Evolutionary conservation across 2,888 invertebrate species (phyloP).

Genomic region (Cheilosia vulpina): DNA sequence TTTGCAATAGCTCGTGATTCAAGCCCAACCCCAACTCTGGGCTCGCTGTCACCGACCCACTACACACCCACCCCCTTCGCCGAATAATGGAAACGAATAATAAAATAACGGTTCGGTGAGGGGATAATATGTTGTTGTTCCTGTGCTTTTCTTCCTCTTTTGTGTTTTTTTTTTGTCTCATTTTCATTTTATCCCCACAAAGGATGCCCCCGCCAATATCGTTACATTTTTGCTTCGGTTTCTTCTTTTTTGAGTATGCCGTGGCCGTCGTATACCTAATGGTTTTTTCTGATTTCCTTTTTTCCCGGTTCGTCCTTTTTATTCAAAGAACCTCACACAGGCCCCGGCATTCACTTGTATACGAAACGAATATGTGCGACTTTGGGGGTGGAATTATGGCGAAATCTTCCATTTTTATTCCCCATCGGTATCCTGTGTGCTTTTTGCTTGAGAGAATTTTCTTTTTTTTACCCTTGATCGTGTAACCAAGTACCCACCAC

Average conservation of each 20-base stretch:
- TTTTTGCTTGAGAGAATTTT: slow-evolving; percentile 43
- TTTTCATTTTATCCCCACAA: slow-evolving; percentile 33
- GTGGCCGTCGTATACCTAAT: slow-evolving; percentile 30
- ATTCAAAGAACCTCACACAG: slow-evolving; percentile 13
- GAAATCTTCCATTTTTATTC: slow-evolving; percentile 61
- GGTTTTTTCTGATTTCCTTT: slow-evolving; percentile 52
- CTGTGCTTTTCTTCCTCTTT: not conserved
- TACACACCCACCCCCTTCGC: slow-evolving; percentile 18
- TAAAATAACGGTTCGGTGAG: slow-evolving; percentile 59
- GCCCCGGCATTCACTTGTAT: not conserved
- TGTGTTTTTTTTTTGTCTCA: slow-evolving; percentile 18
- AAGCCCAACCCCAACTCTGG: slow-evolving; percentile 18
- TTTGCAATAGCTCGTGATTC: slow-evolving; percentile 68
- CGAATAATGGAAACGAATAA: slow-evolving; percentile 72
- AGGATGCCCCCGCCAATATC: slow-evolving; percentile 28
- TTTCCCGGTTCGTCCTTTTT: slow-evolving; percentile 50
- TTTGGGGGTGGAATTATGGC: slow-evolving; percentile 21
- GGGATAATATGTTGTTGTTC: not conserved
- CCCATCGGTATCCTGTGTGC: slow-evolving; percentile 35
- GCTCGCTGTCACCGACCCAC: slow-evolving; percentile 47
- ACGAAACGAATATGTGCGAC: not conserved
- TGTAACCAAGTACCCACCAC: slow-evolving; percentile 35
- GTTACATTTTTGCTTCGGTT: slow-evolving; percentile 18
- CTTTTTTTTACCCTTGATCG: slow-evolving; percentile 57
- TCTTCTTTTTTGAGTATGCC: slow-evolving; percentile 21